Evolutionary conservation across 2,888 invertebrate genomes (phyloP).

Genomic region (Amblyteles armatorius): DNA sequence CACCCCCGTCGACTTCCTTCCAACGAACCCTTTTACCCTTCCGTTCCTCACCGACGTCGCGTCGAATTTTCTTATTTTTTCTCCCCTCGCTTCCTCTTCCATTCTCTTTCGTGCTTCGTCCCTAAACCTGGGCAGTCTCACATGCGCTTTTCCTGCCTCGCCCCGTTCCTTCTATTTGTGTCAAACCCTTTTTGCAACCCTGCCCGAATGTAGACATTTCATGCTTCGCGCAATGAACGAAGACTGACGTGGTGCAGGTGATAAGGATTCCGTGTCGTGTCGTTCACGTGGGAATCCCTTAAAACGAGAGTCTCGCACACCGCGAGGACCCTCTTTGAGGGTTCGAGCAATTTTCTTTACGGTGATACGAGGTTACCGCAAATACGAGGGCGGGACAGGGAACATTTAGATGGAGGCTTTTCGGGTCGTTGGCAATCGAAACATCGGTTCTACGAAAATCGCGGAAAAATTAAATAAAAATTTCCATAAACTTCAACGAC

Average conservation of each 20-base stretch:
- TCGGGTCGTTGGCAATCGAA: not conserved
- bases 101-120: constrained; percentile 16
- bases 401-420: not conserved
- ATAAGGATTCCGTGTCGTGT: constrained; percentile 35
- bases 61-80: constrained; percentile 20
- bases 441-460: not conserved
- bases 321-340: not conserved
- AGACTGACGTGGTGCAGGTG: not conserved
- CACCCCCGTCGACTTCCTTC: constrained; percentile 32
- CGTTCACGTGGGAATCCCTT: constrained; percentile 32
- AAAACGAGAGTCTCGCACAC: constrained; percentile 20
- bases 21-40: constrained; percentile 24
- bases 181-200: constrained; percentile 45
- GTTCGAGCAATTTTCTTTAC: not conserved
- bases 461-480: not conserved
- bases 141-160: constrained; percentile 7
- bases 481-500: too few relatives aligned
- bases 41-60: constrained; percentile 26
- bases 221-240: constrained; percentile 41
- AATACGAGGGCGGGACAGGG: not conserved
- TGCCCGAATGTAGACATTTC: constrained; percentile 60
- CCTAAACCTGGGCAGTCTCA: constrained; percentile 21
- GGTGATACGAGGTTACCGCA: not conserved
- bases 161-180: constrained; percentile 9
- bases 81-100: constrained; percentile 19